Conservation (phyloP, 1,140 invertebrate genomes). For the Drosophila pectinifera region DNA sequence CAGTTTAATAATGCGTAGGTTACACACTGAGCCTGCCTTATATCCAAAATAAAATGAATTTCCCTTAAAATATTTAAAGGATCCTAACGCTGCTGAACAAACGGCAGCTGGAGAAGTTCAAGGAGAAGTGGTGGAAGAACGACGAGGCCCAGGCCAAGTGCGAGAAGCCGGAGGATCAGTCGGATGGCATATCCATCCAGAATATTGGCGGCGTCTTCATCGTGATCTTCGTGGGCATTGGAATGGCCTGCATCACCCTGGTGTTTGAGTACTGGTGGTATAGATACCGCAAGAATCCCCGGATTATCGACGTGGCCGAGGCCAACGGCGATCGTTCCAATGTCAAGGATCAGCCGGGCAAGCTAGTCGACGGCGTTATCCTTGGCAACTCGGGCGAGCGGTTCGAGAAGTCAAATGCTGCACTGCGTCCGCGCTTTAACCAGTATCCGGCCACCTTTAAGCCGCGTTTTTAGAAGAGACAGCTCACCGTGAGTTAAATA, state of each 20-base stretch:
- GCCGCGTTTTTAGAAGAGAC: constrained; percentile 67
- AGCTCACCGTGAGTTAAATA: not conserved
- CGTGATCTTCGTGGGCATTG: constrained; percentile 97
- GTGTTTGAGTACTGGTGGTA: constrained; percentile 98
- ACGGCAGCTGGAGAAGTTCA: constrained; percentile 95
- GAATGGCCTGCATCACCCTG: constrained; percentile 95
- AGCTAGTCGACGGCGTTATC: constrained; percentile 71
- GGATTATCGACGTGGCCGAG: constrained; percentile 86
- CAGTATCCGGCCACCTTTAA: constrained; percentile 83
- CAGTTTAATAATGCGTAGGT: constrained; percentile 95
- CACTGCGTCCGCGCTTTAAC: constrained; percentile 78
- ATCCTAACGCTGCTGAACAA: constrained; percentile 97
- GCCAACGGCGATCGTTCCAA: constrained; percentile 34
- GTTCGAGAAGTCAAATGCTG: constrained; percentile 77
- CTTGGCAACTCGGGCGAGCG: constrained; percentile 76
- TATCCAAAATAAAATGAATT: not conserved
- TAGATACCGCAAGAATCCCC: constrained; percentile 88
- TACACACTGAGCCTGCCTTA: not conserved
- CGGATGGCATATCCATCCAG: constrained; percentile 97
- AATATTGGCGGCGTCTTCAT: constrained; percentile 99
- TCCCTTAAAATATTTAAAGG: constrained; percentile 85
- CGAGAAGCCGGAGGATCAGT: constrained; percentile 95
- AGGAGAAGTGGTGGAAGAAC: constrained; percentile 98
- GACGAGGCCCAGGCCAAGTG: constrained; percentile 92
- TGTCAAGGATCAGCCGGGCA: constrained; percentile 56